Conservation (phyloP, 2,797 vertebrate species). For the Borostomias antarcticus region DNA sequence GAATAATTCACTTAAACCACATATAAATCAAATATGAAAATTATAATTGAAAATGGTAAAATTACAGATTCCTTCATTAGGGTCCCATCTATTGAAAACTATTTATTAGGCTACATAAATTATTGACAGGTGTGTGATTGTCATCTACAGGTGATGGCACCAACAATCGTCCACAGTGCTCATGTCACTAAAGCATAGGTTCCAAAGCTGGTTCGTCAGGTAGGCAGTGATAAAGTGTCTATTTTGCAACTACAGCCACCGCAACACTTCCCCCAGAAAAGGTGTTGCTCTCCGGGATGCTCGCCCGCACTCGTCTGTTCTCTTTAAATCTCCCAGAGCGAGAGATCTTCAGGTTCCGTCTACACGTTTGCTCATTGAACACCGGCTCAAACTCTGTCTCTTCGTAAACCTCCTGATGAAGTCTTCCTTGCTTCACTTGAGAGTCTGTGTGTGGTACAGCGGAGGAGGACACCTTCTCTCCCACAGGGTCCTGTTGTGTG, state of each 20-base stretch:
- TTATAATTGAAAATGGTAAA: background rate
- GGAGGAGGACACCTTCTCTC: conserved; percentile 33
- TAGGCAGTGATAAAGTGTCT: conserved; percentile 4
- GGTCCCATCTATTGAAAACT: background rate
- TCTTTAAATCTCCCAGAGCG: conserved; percentile 87
- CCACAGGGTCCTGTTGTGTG: conserved; percentile 56
- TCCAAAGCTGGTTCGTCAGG: background rate
- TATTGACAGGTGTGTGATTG: background rate
- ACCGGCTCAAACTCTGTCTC: conserved; percentile 53
- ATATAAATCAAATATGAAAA: no score
- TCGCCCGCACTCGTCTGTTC: conserved; percentile 76
- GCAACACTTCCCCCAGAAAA: conserved; percentile 66
- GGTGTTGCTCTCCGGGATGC: conserved; percentile 71
- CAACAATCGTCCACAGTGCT: background rate
- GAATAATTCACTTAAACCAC: no score
- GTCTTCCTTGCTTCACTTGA: conserved; percentile 63
- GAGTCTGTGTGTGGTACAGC: conserved; percentile 39
- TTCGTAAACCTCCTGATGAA: conserved; percentile 36
- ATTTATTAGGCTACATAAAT: background rate
- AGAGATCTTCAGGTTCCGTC: conserved; percentile 80
- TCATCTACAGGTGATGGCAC: background rate
- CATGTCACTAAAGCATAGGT: background rate
- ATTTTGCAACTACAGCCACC: conserved; percentile 41
- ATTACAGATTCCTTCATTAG: background rate
- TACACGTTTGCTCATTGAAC: conserved; percentile 65